These are phyloP conservation scores for Phenganax subtilis DNA, from an alignment of 92 coral and sea anemone genomes.

Conservation along the genomic window DNA sequence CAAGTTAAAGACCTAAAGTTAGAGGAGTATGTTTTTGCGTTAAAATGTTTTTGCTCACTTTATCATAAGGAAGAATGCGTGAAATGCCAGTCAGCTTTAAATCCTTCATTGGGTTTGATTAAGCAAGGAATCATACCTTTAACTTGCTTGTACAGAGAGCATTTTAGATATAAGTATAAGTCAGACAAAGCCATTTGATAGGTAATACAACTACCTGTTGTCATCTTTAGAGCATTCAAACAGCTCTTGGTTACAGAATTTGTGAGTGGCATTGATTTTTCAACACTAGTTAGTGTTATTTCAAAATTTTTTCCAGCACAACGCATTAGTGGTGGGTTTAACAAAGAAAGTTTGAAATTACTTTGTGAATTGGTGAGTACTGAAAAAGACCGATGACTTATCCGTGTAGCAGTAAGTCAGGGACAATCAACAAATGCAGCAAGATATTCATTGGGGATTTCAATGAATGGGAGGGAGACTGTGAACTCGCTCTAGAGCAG, in stretches of 20 bases:
- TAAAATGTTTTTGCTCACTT: constrained; percentile 16
- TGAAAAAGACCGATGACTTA: constrained; percentile 42
- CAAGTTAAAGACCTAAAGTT: constrained; percentile 2
- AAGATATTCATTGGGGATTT: constrained; percentile 41
- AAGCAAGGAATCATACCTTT: constrained; percentile 9
- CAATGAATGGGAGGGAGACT: not conserved
- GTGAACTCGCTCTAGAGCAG: no score
- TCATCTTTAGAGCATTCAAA: constrained; percentile 16
- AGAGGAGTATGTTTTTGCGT: not conserved
- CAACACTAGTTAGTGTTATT: constrained; percentile 1
- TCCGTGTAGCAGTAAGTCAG: constrained; percentile 46
- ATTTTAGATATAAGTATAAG: not conserved
- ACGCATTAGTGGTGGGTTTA: constrained; percentile 15
- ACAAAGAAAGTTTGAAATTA: constrained; percentile 38
- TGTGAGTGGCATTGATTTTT: constrained; percentile 14
- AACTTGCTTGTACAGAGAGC: not conserved
- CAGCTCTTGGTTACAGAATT: constrained; percentile 35
- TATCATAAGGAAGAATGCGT: constrained; percentile 1
- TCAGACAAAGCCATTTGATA: constrained; percentile 8
- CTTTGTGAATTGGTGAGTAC: constrained; percentile 43
- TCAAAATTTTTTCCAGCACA: constrained; percentile 27
- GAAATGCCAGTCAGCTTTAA: constrained; percentile 5
- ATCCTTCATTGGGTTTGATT: constrained; percentile 1
- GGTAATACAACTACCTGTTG: constrained; percentile 22
- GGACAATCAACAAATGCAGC: constrained; percentile 44